Conservation (phyloP, 2,113 vertebrate species). For the Paradisaea rubra region DNA sequence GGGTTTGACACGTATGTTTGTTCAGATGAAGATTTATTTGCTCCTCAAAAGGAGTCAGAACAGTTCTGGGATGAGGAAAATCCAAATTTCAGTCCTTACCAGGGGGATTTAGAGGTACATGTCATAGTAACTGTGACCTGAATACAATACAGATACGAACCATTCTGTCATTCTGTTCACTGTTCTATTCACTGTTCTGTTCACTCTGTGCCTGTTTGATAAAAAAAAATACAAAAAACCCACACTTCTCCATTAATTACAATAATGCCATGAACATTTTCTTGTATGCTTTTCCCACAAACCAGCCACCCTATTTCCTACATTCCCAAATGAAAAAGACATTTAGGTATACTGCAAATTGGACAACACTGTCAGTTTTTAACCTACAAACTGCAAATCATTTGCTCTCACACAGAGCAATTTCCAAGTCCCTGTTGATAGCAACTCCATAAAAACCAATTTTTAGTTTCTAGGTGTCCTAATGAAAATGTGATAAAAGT, state of each 20-base stretch:
- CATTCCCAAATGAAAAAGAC: not conserved
- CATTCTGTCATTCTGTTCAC: not conserved
- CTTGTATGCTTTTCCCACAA: not conserved
- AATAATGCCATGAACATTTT: not conserved
- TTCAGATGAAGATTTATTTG: not conserved
- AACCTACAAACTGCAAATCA: not conserved
- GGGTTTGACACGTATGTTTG: not conserved
- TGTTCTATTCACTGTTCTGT: not conserved
- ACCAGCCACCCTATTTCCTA: not conserved
- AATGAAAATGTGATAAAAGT: not conserved
- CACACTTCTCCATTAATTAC: not conserved
- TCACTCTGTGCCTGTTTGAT: not conserved
- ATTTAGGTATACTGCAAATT: not conserved
- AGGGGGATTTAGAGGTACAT: not conserved
- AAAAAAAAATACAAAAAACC: not conserved
- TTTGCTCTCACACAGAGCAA: not conserved
- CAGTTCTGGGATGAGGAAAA: not conserved
- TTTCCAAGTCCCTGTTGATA: not conserved
- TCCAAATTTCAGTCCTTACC: not conserved
- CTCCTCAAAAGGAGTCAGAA: not conserved
- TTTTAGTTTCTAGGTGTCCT: not conserved
- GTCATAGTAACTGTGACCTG: not conserved
- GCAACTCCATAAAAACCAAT: not conserved
- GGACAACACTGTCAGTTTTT: not conserved
- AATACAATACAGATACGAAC: not conserved